Evolutionary conservation across 2,113 vertebrate species (phyloP).

Genomic region (Uria lomvia): DNA sequence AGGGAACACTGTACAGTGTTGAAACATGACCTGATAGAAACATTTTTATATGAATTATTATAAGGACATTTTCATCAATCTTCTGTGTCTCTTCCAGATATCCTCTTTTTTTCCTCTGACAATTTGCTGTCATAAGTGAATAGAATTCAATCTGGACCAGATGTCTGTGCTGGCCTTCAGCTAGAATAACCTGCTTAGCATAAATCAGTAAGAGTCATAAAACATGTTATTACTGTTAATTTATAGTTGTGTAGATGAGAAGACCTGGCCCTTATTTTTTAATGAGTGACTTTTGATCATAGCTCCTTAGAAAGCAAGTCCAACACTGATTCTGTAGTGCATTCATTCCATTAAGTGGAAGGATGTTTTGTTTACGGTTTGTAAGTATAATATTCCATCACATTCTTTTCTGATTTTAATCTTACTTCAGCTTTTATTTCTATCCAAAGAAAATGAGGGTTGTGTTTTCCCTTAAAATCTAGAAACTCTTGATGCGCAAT

Average conservation of each 20-base stretch:
- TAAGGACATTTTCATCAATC: not conserved
- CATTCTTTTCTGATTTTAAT: not conserved
- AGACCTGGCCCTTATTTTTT: not conserved
- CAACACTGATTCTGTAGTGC: not conserved
- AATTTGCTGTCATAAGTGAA: not conserved
- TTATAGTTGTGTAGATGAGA: not conserved
- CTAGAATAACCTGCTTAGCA: not conserved
- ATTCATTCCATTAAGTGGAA: not conserved
- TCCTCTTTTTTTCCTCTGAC: not conserved
- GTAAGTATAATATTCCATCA: not conserved
- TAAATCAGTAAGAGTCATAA: not conserved
- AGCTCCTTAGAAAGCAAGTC: not conserved
- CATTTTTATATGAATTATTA: not conserved
- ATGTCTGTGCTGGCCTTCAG: not conserved
- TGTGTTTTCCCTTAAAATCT: not conserved
- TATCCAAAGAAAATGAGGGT: not conserved
- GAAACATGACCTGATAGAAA: not conserved
- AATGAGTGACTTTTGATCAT: not conserved
- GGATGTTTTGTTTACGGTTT: not conserved
- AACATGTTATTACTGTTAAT: not conserved
- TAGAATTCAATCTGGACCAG: not conserved
- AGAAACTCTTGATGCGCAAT: not conserved
- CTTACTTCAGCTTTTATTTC: not conserved
- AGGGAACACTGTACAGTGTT: not conserved
- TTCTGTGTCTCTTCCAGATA: not conserved